These are phyloP conservation scores for Petaurus breviceps DNA, from an alignment of 2,113 vertebrate species.

Conservation along the genomic window DNA sequence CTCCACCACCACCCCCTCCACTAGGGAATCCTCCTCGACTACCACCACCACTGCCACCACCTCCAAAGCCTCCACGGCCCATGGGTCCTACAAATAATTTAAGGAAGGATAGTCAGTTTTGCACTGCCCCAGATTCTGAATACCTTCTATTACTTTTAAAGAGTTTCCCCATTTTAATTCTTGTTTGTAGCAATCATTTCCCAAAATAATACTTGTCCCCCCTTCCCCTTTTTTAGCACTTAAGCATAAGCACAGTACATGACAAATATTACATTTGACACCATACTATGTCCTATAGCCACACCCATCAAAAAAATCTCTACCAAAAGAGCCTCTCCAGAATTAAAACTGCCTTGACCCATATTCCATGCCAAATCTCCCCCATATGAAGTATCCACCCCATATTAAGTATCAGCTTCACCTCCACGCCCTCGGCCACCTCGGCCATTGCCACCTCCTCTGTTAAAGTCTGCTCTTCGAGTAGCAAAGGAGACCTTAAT, in stretches of 20 bases:
- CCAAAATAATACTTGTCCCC: neutral
- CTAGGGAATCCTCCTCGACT: constrained; percentile 82
- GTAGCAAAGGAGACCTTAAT: constrained; percentile 94
- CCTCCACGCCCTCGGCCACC: constrained; percentile 89
- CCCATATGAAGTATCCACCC: neutral
- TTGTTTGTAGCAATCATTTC: neutral
- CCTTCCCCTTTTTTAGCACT: neutral
- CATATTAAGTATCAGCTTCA: constrained; percentile 51
- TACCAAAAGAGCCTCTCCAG: neutral
- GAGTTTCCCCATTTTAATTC: neutral
- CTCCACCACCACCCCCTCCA: constrained; percentile 84
- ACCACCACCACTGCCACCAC: constrained; percentile 82
- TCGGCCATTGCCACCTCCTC: constrained; percentile 86
- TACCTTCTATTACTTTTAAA: neutral
- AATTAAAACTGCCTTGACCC: neutral
- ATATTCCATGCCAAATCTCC: neutral
- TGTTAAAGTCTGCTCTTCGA: constrained; percentile 90
- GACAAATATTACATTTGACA: neutral
- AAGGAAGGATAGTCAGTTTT: neutral
- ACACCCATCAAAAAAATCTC: neutral
- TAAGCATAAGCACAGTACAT: neutral
- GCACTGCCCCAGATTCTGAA: neutral
- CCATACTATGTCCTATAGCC: neutral
- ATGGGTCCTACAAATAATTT: constrained; percentile 80
- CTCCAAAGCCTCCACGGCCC: constrained; percentile 90